phyloP scores from a whole-genome alignment of 2,888 invertebrate genomes.

The Taphrorychus bicolor region DNA sequence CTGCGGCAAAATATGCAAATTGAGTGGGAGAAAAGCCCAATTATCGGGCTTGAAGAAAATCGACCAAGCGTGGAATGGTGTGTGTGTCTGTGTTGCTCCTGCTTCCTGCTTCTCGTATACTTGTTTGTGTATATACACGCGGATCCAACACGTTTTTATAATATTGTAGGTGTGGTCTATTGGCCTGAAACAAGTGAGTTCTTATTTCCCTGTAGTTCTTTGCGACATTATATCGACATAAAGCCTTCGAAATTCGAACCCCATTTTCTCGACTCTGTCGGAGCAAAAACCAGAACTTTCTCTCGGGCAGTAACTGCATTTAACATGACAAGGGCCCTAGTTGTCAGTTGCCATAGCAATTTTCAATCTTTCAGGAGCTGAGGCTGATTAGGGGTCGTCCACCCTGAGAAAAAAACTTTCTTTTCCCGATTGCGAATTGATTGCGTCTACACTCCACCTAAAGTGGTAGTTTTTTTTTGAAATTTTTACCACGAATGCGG shows the following conservation, averaged over 20 bases:
- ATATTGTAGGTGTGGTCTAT: constrained; percentile 15
- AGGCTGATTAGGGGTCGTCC: background rate
- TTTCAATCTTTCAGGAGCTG: constrained; percentile 2
- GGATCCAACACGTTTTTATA: background rate
- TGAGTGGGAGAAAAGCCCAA: constrained; percentile 35
- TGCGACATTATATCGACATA: background rate
- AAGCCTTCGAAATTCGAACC: background rate
- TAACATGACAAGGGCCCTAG: background rate
- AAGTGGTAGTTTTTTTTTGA: no score
- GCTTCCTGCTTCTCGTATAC: background rate
- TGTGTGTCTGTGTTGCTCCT: constrained; percentile 13
- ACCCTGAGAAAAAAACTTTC: background rate
- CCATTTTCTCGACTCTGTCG: background rate
- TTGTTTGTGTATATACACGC: constrained; percentile 7
- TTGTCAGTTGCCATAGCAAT: constrained; percentile 26
- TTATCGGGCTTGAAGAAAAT: constrained; percentile 34
- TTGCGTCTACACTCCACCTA: no score
- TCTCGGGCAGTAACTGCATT: background rate
- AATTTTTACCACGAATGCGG: no score
- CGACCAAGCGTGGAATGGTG: constrained; percentile 29
- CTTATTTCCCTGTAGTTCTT: background rate
- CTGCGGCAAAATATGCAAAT: constrained; percentile 35
- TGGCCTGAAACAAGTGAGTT: constrained; percentile 18
- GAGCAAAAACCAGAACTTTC: background rate
- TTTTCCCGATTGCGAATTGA: background rate